Base-by-base conservation (phyloP, 2,113 vertebrate genomes). In the Chlamydotis undulata region DNA sequence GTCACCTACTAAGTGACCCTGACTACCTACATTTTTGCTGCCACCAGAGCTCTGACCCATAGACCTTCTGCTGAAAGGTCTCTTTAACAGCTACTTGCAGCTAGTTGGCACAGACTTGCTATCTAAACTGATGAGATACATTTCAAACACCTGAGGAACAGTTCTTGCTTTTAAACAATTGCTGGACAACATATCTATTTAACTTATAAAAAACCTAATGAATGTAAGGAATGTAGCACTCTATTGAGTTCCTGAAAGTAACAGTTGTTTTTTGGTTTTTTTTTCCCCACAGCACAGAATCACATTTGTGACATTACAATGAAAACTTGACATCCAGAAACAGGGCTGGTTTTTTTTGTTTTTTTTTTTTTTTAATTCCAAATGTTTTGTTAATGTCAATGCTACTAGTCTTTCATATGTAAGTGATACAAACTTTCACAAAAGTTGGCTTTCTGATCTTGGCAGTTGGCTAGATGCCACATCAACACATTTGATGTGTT, bases 401-500 rank as follows among this genome's bases (percentile, higher is more conserved):
- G 37, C 2, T 63, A 28, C 22, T 31, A 22, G 6, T 47, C 28
- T 68, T 90, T 60, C 21, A 41, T 14, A 37, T 16, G 26, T 29
- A 68, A 41, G 10, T 37, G 24, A 43, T 33, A n/a, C 53, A 61
- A 78, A 2, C 10, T 21, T 39, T 74, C 6, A 1, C 6, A n/a
- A 24, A 9, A 39, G 14, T 1, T 77, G 24, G 28, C 17, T 6
- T 61, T 19, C 5, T 71, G 37, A 37, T 41, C 19, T n/a, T 60
- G 24, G 24, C 23, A 4, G 7, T 26, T 74, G n/a, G 4, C 14
- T 91, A 24, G 18, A 39, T 17, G 33, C 9, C 18, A 26, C 7
- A 10, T 60, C 26, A 49, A 18, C 25, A 56, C 12, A 43, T 0
- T 0, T 41, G 7, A 12, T 47, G 7, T 52, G 23, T 61, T 75